Base-by-base conservation (phyloP, 2,797 vertebrate species). In the Enteromius trimaculatus region DNA sequence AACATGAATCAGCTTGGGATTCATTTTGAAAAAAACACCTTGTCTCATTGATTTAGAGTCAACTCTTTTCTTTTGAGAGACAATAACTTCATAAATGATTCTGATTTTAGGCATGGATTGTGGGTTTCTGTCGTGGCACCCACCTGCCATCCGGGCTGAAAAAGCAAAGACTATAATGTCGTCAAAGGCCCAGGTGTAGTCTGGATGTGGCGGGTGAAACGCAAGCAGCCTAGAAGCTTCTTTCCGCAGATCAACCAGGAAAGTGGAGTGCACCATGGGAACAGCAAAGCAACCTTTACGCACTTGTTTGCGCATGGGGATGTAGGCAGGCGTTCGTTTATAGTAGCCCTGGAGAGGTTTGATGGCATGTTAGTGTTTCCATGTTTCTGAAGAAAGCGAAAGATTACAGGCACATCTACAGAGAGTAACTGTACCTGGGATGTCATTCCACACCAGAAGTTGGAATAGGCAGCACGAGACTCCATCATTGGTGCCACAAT, bases 381-480 rank as follows among this genome's bases (percentile, higher is more conserved):
- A 37, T 51, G 47, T 37, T 76, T 19, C 7, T 37, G 13, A 4
- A 72, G 1, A 29, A 44, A 39, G 2, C 21, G 9, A 49, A 70
- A 17, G 4, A 17, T n/a, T 29, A 55, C 6, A 19, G 8, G 31
- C 19, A 76, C 4, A 34, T 4, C 68, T 4, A 70, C 17, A 29
- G 13, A 17, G 47, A 9, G 14, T 5, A 74, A 68, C 2, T 85
- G 51, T 91, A 98, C 97, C 97, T 99, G 95, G 0, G 95, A 91
- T 2, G 97, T 97, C 97, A 98, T 97, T 39, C 96, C 97, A 85
- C 97, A 97, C 97, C 97, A 99, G 91, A 98, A 99, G 91, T 99
- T 99, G 80, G 97, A 98, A 86, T 98, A 99, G 0, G 97, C 97
- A 0, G 96, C 97, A 3, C 97, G 94, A 0, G 97, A 99, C 5